These are phyloP conservation scores for Peromyscus melanophrys DNA, from an alignment of 2,797 vertebrate genomes.

Conservation along the genomic window DNA sequence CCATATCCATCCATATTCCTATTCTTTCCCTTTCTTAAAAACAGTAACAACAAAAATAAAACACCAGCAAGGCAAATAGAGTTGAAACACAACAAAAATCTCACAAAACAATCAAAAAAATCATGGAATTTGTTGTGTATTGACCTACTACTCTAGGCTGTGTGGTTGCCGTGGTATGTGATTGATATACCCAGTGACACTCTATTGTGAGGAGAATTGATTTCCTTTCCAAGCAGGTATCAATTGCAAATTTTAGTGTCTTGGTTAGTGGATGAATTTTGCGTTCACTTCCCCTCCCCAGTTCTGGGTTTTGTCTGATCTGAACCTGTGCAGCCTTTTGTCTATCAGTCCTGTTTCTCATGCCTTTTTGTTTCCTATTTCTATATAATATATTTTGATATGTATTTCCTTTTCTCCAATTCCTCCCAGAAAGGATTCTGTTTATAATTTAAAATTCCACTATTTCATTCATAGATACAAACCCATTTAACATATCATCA, in stretches of 20 bases:
- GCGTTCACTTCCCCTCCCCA: not conserved
- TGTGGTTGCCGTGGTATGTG: too few species aligned
- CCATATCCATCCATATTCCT: not conserved
- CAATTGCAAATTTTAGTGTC: not conserved
- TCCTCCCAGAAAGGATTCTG: not conserved
- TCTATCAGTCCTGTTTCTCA: not conserved
- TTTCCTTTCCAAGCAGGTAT: not conserved
- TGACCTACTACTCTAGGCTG: not conserved
- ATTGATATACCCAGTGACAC: not conserved
- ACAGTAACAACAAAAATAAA: not conserved
- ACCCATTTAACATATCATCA: not conserved
- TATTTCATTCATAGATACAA: not conserved
- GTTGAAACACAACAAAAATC: not conserved
- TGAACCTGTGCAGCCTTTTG: not conserved
- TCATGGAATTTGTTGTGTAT: not conserved
- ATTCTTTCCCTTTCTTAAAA: not conserved
- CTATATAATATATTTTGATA: not conserved
- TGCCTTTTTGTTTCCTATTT: not conserved
- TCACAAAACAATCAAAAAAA: not conserved
- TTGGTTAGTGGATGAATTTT: not conserved
- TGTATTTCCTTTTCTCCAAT: not conserved
- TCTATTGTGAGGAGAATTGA: not conserved
- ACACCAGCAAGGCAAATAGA: not conserved
- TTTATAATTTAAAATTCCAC: not conserved
- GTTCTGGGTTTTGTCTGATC: not conserved